phyloP scores from a whole-genome alignment of 1,140 invertebrate genomes.

The Drosophila seguyi region DNA sequence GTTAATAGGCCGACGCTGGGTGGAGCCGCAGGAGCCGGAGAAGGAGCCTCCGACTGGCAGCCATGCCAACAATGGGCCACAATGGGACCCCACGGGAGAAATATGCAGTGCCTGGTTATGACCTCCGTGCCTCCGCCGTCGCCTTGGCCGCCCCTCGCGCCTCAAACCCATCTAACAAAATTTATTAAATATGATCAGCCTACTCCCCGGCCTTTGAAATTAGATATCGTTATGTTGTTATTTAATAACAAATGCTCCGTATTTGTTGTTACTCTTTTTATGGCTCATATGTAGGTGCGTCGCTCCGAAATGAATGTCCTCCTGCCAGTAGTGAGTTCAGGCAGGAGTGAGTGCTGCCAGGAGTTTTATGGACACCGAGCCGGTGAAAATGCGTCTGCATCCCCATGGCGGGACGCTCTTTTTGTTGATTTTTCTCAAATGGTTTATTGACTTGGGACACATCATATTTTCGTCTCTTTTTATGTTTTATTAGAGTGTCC shows the following conservation, averaged over 20 bases:
- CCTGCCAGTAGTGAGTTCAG: conserved; percentile 9
- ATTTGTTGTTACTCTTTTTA: conserved; percentile 63
- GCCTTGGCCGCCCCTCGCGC: not conserved
- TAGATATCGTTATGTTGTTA: conserved; percentile 76
- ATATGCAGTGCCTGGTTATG: conserved; percentile 53
- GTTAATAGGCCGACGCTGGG: conserved; percentile 73
- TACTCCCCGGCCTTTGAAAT: conserved; percentile 50
- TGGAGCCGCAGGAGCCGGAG: conserved; percentile 3
- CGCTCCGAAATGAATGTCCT: conserved; percentile 8
- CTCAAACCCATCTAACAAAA: conserved; percentile 31
- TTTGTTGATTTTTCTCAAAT: conserved; percentile 43
- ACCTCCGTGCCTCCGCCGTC: conserved; percentile 14
- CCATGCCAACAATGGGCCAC: conserved; percentile 62
- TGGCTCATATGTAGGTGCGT: conserved; percentile 29
- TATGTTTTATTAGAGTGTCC: conserved; percentile 44
- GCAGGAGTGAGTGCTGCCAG: conserved; percentile 18
- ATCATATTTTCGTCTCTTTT: conserved; percentile 51
- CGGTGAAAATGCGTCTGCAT: conserved; percentile 15
- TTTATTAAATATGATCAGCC: conserved; percentile 64
- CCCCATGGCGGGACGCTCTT: conserved; percentile 10
- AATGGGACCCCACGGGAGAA: conserved; percentile 54
- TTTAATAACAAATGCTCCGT: conserved; percentile 78
- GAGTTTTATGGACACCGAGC: conserved; percentile 30
- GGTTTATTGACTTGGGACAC: conserved; percentile 45
- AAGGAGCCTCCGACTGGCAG: conserved; percentile 39